These are phyloP conservation scores for Dryoscopus gambensis DNA, from an alignment of 2,113 vertebrate species.

Conservation along the genomic window DNA sequence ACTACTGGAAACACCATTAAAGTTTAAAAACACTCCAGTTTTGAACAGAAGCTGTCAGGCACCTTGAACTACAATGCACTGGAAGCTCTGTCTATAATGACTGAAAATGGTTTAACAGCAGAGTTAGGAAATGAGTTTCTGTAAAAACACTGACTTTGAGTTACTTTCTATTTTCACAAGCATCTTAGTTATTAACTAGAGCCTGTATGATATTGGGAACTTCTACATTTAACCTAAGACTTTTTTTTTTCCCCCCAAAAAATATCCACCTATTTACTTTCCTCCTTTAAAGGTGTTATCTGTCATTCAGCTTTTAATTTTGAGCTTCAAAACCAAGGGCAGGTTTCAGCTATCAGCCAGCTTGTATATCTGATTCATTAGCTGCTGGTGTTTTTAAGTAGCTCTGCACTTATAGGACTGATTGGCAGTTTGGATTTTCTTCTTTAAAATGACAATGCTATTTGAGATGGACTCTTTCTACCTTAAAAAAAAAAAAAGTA, in stretches of 20 bases:
- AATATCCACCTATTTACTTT: background rate
- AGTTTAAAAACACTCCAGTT: background rate
- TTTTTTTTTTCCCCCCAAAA: rapidly evolving
- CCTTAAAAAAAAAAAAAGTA: background rate
- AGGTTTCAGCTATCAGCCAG: background rate
- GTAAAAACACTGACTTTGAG: background rate
- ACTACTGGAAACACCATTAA: background rate
- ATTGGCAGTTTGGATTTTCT: background rate
- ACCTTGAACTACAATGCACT: background rate
- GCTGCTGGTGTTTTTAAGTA: background rate
- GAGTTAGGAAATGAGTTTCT: background rate
- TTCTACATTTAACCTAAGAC: background rate
- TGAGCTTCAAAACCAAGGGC: background rate
- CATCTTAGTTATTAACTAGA: background rate
- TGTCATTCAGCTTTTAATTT: background rate
- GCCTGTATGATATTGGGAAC: background rate
- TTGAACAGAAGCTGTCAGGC: background rate
- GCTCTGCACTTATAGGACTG: background rate
- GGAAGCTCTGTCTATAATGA: background rate
- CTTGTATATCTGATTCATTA: background rate
- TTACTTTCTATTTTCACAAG: background rate
- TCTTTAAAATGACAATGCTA: background rate
- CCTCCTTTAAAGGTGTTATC: background rate
- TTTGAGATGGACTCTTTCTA: background rate
- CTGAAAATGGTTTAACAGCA: background rate